Evolutionary conservation across 2,888 invertebrate genomes (phyloP).

Genomic region (Hylaea fasciaria): DNA sequence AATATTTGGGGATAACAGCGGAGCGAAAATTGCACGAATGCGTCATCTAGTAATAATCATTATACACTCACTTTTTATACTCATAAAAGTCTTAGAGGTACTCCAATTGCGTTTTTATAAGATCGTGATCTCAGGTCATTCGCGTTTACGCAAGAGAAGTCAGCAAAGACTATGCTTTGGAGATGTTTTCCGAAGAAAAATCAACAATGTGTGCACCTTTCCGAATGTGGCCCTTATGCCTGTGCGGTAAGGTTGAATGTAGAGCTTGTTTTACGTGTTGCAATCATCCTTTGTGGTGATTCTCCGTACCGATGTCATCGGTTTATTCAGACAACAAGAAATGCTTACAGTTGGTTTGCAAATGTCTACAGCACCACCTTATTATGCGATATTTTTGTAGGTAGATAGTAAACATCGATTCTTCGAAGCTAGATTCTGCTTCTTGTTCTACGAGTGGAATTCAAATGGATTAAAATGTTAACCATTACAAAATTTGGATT

Average conservation of each 20-base stretch:
- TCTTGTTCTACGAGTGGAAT: too few relatives aligned
- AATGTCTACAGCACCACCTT: constrained; percentile 7
- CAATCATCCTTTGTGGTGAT: constrained; percentile 51
- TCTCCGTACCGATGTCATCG: constrained; percentile 50
- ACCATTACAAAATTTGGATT: too few relatives aligned
- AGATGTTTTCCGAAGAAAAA: constrained; percentile 37
- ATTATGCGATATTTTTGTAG: neutral
- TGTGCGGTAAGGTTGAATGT: constrained; percentile 24
- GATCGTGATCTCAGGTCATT: constrained; percentile 42
- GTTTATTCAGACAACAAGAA: constrained; percentile 38
- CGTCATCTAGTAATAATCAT: neutral
- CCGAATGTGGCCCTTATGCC: constrained; percentile 21
- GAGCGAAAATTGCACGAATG: neutral
- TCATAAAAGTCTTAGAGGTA: constrained; percentile 20
- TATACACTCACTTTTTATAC: constrained; percentile 7
- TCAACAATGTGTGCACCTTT: constrained; percentile 12
- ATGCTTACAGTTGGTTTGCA: constrained; percentile 25
- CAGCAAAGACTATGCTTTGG: constrained; percentile 37
- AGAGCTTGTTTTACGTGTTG: constrained; percentile 30
- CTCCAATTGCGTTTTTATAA: constrained; percentile 36
- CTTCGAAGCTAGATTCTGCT: too few relatives aligned
- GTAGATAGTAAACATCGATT: neutral
- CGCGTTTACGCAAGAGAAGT: constrained; percentile 43
- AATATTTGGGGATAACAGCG: neutral
- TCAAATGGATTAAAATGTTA: too few relatives aligned